Evolutionary conservation across 2,113 vertebrate species (phyloP).

Genomic region (Myiagra hebetior): DNA sequence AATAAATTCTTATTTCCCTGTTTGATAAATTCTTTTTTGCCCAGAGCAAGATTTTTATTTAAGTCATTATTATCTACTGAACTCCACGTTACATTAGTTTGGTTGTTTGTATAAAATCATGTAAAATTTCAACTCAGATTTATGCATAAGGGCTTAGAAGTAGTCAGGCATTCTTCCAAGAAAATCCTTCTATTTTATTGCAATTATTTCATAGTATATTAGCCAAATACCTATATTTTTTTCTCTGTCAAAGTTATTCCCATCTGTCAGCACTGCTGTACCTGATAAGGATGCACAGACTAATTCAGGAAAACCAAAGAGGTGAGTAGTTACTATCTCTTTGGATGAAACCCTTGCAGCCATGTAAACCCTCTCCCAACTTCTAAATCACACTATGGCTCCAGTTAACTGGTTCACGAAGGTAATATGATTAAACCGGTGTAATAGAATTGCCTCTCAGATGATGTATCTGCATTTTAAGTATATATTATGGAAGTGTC

Average conservation of each 20-base stretch:
- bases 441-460: not conserved
- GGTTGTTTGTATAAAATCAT: not conserved
- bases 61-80: not conserved
- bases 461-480: not conserved
- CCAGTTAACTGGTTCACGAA: not conserved
- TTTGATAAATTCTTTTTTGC: not conserved
- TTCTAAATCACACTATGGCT: not conserved
- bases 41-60: not conserved
- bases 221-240: not conserved
- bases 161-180: not conserved
- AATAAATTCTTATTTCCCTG: not conserved
- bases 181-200: not conserved
- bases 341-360: not conserved
- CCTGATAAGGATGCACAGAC: not conserved
- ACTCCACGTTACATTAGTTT: not conserved
- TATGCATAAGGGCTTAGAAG: not conserved
- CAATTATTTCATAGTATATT: not conserved
- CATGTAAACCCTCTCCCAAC: not conserved
- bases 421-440: not conserved
- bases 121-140: not conserved
- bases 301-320: not conserved
- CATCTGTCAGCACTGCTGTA: not conserved
- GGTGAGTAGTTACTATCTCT: not conserved
- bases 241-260: not conserved
- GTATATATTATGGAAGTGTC: not conserved